A percentile compares a stretch with the other conserved stretches of the same genome.
Conservation (phyloP, 2,888 invertebrate genomes). For the Mesorhabditis belari region DNA sequence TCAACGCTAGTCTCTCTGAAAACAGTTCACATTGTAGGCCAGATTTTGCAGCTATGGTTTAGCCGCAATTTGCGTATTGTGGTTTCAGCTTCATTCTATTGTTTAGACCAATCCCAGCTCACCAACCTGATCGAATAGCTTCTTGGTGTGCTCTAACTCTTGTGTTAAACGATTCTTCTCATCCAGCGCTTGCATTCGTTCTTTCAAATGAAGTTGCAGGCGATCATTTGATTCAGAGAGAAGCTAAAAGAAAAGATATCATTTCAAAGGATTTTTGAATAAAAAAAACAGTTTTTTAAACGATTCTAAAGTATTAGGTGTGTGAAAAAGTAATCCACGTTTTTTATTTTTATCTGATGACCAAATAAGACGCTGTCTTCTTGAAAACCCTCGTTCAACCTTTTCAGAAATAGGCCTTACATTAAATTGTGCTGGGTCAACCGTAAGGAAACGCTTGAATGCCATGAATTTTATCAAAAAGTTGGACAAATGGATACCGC, state of each 20-base stretch:
- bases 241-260: slow-evolving; percentile 54
- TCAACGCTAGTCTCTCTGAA: neutral
- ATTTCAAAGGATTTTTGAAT: neutral
- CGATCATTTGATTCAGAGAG: slow-evolving; percentile 94
- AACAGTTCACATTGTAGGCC: neutral
- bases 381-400: too few species aligned
- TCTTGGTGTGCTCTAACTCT: slow-evolving; percentile 86
- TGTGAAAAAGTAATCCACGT: too few species aligned
- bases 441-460: too few species aligned
- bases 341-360: too few species aligned
- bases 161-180: slow-evolving; percentile 93
- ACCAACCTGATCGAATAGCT: slow-evolving; percentile 63
- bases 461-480: too few species aligned
- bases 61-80: too few species aligned
- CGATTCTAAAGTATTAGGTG: too few species aligned
- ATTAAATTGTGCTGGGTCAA: too few species aligned
- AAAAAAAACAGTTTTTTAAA: slow-evolving; percentile 71
- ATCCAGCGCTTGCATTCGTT: slow-evolving; percentile 93
- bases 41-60: neutral
- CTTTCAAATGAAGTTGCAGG: slow-evolving; percentile 92
- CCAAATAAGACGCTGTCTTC: too few species aligned
- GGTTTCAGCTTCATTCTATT: neutral
- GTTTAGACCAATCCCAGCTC: neutral
- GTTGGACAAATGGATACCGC: too few species aligned
- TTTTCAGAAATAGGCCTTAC: too few species aligned